Evolutionary conservation across 2,113 vertebrate species (phyloP).

Genomic region (Thunnus thynnus): DNA sequence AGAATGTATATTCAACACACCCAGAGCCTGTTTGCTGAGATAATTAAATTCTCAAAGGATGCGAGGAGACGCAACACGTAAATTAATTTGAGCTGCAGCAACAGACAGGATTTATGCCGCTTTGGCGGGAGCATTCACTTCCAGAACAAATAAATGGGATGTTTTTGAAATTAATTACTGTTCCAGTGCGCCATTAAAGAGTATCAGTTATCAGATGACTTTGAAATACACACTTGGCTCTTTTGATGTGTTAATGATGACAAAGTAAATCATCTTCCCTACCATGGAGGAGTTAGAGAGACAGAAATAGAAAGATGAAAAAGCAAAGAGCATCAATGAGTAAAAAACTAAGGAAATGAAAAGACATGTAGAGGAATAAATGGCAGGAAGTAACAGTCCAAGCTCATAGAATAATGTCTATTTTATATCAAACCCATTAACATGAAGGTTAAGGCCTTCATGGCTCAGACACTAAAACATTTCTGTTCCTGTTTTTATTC

Average conservation of each 20-base stretch:
- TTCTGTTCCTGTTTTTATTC: constrained; percentile 52
- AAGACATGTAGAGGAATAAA: constrained; percentile 15
- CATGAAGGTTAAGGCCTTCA: constrained; percentile 46
- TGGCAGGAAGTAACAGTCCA: not conserved
- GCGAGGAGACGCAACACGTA: constrained; percentile 77
- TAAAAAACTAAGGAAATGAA: not conserved
- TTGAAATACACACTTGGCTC: constrained; percentile 79
- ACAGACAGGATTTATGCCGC: constrained; percentile 80
- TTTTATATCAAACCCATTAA: constrained; percentile 34
- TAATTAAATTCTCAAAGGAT: constrained; percentile 85
- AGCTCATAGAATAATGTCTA: constrained; percentile 36
- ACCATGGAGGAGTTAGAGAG: constrained; percentile 39
- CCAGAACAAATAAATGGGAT: constrained; percentile 82
- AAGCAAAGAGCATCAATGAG: not conserved
- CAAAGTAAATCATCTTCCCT: constrained; percentile 71
- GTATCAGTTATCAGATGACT: constrained; percentile 81
- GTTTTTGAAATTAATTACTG: constrained; percentile 82
- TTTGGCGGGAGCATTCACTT: constrained; percentile 76
- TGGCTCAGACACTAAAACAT: constrained; percentile 37
- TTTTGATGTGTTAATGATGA: constrained; percentile 82
- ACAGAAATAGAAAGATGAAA: not conserved
- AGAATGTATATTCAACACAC: constrained; percentile 68
- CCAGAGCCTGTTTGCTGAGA: constrained; percentile 80
- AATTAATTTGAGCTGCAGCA: constrained; percentile 80
- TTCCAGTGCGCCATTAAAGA: constrained; percentile 79